These are phyloP conservation scores for Upupa epops DNA, from an alignment of 2,113 vertebrate genomes.

Conservation along the genomic window DNA sequence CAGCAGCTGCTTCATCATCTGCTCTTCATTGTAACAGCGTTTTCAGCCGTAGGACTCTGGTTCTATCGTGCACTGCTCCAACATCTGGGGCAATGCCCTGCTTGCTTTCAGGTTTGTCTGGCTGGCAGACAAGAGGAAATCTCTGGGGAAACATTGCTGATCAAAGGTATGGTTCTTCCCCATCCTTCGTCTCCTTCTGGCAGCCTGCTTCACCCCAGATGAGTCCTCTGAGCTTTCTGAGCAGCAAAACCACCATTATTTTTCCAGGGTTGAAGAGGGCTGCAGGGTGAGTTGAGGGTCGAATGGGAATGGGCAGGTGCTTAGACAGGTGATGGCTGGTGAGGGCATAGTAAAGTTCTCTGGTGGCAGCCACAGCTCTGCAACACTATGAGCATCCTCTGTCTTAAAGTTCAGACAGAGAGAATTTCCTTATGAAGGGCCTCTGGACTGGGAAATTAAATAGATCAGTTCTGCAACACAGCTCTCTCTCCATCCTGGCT, in stretches of 20 bases:
- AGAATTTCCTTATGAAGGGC: background rate
- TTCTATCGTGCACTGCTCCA: background rate
- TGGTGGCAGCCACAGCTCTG: background rate
- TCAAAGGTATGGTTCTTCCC: background rate
- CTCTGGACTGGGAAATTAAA: background rate
- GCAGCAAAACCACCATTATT: background rate
- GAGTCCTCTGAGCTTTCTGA: background rate
- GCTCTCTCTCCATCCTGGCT: background rate
- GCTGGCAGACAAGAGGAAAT: background rate
- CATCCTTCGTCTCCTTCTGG: background rate
- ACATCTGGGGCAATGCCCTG: background rate
- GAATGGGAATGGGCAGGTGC: background rate
- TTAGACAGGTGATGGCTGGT: background rate
- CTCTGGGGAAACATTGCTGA: background rate
- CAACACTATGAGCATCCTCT: background rate
- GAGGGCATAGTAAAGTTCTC: background rate
- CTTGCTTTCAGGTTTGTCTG: background rate
- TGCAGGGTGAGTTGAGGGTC: background rate
- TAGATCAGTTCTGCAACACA: rapidly evolving
- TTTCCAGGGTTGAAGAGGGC: background rate
- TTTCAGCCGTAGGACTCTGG: background rate
- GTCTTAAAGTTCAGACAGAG: background rate
- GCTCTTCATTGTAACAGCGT: background rate
- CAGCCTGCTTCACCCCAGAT: background rate
- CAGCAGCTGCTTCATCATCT: background rate